Percentiles rank a stretch among this genome's conserved stretches.
These are phyloP conservation scores for Phyto melanocephala DNA, from an alignment of 2,888 invertebrate genomes.

Conservation along the genomic window DNA sequence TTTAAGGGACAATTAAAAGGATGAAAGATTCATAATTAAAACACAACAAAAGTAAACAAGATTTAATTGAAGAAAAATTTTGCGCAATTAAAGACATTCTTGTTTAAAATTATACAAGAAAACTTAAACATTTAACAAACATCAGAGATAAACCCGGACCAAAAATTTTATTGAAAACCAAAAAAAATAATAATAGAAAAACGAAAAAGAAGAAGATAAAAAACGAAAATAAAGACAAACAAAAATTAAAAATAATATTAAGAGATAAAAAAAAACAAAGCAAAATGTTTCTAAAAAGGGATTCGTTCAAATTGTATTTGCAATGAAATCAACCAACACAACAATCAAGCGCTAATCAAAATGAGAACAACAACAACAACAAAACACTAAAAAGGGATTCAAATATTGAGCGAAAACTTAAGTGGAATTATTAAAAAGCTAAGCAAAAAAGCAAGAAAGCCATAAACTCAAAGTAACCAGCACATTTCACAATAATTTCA, in stretches of 20 bases:
- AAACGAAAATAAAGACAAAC: too few species aligned
- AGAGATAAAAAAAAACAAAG: too few species aligned
- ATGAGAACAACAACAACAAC: constrained; percentile 1
- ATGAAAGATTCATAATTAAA: background rate
- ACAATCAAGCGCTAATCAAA: background rate
- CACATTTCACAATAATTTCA: too few species aligned
- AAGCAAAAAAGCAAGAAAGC: background rate
- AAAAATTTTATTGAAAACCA: background rate
- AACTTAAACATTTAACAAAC: background rate
- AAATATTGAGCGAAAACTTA: background rate
- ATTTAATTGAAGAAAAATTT: constrained; percentile 47
- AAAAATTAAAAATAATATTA: too few species aligned
- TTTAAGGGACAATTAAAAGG: background rate
- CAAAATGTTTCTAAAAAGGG: background rate
- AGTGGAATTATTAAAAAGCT: background rate
- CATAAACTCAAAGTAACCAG: too few species aligned
- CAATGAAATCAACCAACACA: constrained; percentile 3
- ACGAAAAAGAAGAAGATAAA: background rate
- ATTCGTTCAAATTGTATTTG: constrained; percentile 3
- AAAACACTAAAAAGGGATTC: background rate
- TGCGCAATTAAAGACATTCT: constrained; percentile 23
- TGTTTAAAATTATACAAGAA: background rate
- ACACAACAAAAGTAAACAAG: constrained; percentile 26
- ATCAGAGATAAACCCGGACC: background rate
- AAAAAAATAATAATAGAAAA: background rate